phyloP scores from a whole-genome alignment of 2,797 vertebrate genomes.

The Ciconia nigra region DNA sequence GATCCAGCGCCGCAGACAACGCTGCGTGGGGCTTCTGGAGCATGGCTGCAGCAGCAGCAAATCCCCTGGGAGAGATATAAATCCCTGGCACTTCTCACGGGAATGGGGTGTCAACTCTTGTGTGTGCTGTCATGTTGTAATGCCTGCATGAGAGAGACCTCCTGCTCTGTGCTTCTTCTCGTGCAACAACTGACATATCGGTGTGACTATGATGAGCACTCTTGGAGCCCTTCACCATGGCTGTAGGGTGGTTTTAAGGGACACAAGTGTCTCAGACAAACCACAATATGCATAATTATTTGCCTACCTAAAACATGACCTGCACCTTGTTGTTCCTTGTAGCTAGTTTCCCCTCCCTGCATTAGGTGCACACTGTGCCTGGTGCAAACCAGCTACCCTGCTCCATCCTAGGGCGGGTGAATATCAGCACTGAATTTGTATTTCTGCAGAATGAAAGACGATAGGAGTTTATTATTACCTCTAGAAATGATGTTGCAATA shows the following conservation, averaged over 20 bases:
- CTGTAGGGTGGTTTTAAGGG: background rate
- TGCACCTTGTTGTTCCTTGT: background rate
- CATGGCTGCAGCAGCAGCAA: background rate
- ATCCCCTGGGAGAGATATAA: background rate
- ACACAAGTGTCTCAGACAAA: background rate
- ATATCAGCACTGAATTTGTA: background rate
- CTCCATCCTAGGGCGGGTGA: background rate
- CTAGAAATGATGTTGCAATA: slow-evolving; percentile 17
- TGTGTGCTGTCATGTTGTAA: background rate
- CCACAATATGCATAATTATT: background rate
- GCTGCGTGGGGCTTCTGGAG: background rate
- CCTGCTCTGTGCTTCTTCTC: background rate
- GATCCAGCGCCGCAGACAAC: background rate
- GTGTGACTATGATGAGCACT: rapidly evolving
- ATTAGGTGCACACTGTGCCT: background rate
- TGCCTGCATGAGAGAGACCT: background rate
- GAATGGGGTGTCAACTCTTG: background rate
- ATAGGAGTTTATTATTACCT: background rate
- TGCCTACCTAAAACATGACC: background rate
- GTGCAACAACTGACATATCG: rapidly evolving
- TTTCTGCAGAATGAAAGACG: background rate
- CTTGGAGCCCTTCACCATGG: background rate
- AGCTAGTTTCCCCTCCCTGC: background rate
- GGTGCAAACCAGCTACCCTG: background rate
- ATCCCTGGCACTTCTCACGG: background rate